Conservation (phyloP, 2,888 invertebrate species). For the Lamproptera curius region DNA sequence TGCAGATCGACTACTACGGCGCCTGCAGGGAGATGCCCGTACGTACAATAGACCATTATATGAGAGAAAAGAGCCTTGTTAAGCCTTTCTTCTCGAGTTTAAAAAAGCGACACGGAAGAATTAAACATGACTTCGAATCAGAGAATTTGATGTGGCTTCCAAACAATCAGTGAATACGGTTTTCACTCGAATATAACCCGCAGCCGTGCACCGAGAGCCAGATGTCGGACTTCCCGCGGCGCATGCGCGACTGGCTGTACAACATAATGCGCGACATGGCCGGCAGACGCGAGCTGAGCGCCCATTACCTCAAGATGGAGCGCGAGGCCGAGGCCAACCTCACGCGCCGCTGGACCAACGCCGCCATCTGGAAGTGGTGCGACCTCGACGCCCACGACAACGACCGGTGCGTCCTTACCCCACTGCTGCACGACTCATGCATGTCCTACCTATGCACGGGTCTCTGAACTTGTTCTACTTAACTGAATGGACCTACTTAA, state of each 20-base stretch:
- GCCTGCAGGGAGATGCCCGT: slow-evolving; percentile 88
- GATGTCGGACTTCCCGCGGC: slow-evolving; percentile 95
- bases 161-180: no score
- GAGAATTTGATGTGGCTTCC: no score
- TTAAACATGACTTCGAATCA: no score
- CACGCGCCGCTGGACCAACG: slow-evolving; percentile 91
- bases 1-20: slow-evolving; percentile 97
- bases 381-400: slow-evolving; percentile 95
- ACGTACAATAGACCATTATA: no score
- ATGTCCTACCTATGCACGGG: no score
- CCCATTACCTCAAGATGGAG: slow-evolving; percentile 91
- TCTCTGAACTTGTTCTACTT: no score
- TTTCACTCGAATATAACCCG: background rate
- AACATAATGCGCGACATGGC: slow-evolving; percentile 98
- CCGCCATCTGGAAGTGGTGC: slow-evolving; percentile 99
- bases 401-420: no score
- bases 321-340: slow-evolving; percentile 92
- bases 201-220: slow-evolving; percentile 90
- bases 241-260: slow-evolving; percentile 99
- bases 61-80: no score
- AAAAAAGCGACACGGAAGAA: no score
- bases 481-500: no score
- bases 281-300: slow-evolving; percentile 89
- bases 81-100: no score
- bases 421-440: no score